Evolutionary conservation across 1,140 invertebrate species (phyloP).

Genomic region (silkworm (Bombyx mori)): DNA sequence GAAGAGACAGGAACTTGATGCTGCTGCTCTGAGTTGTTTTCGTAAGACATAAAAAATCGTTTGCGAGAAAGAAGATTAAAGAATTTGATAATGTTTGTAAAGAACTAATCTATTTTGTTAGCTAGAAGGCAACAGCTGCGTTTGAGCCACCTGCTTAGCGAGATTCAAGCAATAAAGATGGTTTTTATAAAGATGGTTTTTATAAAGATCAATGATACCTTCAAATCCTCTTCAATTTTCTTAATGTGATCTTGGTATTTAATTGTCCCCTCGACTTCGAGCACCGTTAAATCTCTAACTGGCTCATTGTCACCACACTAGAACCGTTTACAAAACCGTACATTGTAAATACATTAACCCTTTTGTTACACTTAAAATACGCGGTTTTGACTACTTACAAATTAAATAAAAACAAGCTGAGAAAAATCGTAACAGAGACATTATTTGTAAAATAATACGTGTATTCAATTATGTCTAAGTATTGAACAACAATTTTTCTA

Average conservation of each 20-base stretch:
- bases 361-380: too few species aligned
- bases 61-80: not conserved
- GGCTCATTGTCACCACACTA: conserved; percentile 39
- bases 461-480: too few species aligned
- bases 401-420: too few species aligned
- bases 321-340: not conserved
- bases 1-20: conserved; percentile 30
- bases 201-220: conserved; percentile 19
- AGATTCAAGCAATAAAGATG: too few species aligned
- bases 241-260: conserved; percentile 31
- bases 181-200: not conserved
- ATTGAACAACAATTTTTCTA: too few species aligned
- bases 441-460: too few species aligned
- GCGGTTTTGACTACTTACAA: too few species aligned
- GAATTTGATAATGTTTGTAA: not conserved
- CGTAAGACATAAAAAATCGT: not conserved
- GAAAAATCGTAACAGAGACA: too few species aligned
- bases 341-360: too few species aligned
- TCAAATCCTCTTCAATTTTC: conserved; percentile 33
- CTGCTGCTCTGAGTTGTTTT: conserved; percentile 23
- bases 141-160: not conserved
- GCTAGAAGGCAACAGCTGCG: not conserved
- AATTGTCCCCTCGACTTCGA: conserved; percentile 16
- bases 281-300: conserved; percentile 26
- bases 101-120: not conserved